Base-by-base conservation (phyloP, 2,113 vertebrate genomes). In the Xenus cinereus region DNA sequence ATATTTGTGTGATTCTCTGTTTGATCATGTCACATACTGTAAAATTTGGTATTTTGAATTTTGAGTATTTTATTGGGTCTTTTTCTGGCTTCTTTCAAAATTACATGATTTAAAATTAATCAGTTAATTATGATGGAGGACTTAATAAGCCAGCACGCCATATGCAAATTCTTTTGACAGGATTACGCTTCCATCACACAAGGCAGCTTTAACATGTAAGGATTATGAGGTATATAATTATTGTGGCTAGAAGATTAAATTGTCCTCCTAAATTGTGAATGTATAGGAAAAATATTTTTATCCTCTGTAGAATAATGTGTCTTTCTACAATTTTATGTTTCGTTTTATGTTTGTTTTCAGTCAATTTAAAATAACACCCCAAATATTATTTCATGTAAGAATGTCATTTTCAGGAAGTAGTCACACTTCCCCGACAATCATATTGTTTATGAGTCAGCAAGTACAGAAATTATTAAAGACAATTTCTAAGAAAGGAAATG, bases 391-490 rank as follows among this genome's bases (percentile, higher is more conserved):
- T 45, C 57, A 51, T 83, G 39, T 63, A 86, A 90, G 56, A 90
- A 84, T 95, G 63, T 92, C 71, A 95, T 96, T 97, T 97, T 68
- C 89, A 87, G 89, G 76, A 97, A 97, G 64, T 90, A 80, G 94
- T 80, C 95, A 57, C 41, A 81, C 15, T 84, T 93, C 89, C 50
- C 77, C 95, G 82, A 84, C 82, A 94, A 88, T 96, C 90, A 94
- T 85, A 71, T 95, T 97, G 75, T 97, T 97, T 98, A 95, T 97
- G 84, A 97, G 95, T 98, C 96, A 98, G 87, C 85, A 97, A 93
- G 91, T 96, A 84, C 57, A 97, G 93, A 97, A 97, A 97, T 98
- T 97, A 97, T 95, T 97, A 97, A 97, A 92, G 95, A 96, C 95
- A 97, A 97, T 95, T 84, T 96, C 85, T 96, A 94, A 95, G 95